Percentiles rank a stretch among this genome's conserved stretches.
These are phyloP conservation scores for Cepphus grylle DNA, from an alignment of 2,113 vertebrate species.

Conservation along the genomic window DNA sequence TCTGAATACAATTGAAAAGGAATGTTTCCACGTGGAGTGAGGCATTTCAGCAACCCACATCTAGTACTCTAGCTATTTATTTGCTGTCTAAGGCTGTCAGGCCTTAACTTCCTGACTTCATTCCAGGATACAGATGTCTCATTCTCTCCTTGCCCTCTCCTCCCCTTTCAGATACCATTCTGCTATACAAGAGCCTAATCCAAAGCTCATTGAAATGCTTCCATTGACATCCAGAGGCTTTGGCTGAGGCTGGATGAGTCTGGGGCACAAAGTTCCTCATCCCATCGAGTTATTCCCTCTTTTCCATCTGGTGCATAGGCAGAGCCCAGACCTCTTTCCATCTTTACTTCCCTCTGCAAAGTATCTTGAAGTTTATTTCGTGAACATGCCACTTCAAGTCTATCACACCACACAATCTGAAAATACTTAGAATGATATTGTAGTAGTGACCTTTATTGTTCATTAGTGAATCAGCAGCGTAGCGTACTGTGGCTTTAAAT, in stretches of 20 bases:
- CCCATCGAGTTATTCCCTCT: not conserved
- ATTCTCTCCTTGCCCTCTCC: conserved; percentile 13
- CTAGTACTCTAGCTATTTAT: not conserved
- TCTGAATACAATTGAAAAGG: not conserved
- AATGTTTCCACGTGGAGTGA: not conserved
- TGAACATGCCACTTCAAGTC: not conserved
- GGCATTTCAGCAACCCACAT: not conserved
- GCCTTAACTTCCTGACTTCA: conserved; percentile 41
- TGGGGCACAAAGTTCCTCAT: not conserved
- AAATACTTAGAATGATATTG: conserved; percentile 9
- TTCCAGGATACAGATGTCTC: conserved; percentile 50
- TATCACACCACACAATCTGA: not conserved
- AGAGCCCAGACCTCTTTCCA: not conserved
- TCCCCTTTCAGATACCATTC: conserved; percentile 7
- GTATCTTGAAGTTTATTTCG: not conserved
- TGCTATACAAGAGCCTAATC: not conserved
- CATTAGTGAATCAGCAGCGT: conserved; percentile 49
- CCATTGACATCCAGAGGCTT: not conserved
- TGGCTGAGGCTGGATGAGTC: not conserved
- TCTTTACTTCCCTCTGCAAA: not conserved
- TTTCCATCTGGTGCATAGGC: not conserved
- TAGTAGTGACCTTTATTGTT: conserved; percentile 63
- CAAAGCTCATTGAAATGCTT: not conserved
- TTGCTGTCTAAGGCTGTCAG: conserved; percentile 25
- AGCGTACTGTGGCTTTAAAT: conserved; percentile 38